A percentile compares a stretch with the other conserved stretches of the same genome.
Evolutionary conservation across 2,113 vertebrate genomes (phyloP).

Genomic region (Recurvirostra avosetta): DNA sequence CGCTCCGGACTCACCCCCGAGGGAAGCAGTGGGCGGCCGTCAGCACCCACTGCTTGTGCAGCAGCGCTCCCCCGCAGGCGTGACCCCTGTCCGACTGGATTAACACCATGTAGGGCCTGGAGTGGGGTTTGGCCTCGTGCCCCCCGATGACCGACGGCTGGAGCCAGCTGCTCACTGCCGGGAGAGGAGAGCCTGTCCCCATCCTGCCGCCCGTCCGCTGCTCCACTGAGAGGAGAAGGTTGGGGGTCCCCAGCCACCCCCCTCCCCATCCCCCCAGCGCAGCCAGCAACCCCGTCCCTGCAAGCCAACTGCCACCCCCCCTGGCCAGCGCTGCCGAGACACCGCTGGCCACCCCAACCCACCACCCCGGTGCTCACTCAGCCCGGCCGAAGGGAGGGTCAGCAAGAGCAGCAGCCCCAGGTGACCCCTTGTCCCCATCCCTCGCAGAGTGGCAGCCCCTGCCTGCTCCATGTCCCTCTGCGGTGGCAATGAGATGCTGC

Average conservation of each 20-base stretch:
- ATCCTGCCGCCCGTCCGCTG: neutral
- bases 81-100: accelerated
- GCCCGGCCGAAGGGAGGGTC: accelerated
- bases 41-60: constrained; percentile 33
- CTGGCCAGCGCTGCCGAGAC: accelerated
- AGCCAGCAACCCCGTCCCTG: neutral
- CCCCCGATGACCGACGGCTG: constrained; percentile 68
- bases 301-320: neutral
- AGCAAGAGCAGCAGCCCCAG: neutral
- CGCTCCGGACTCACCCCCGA: accelerated
- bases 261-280: no score
- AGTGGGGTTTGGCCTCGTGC: constrained; percentile 54
- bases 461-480: accelerated
- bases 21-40: constrained; percentile 50
- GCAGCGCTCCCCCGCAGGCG: neutral
- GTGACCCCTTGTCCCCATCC: neutral
- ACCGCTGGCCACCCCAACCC: accelerated
- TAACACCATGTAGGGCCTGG: constrained; percentile 78
- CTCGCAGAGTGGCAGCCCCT: neutral
- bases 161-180: neutral
- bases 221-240: neutral
- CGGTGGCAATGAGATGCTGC: neutral
- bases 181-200: neutral
- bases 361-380: neutral
- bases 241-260: neutral